Evolutionary conservation across 2,797 vertebrate species (phyloP), one percentile per base, ranked within the genome.

Genomic region (Poeciliopsis turneri): DNA sequence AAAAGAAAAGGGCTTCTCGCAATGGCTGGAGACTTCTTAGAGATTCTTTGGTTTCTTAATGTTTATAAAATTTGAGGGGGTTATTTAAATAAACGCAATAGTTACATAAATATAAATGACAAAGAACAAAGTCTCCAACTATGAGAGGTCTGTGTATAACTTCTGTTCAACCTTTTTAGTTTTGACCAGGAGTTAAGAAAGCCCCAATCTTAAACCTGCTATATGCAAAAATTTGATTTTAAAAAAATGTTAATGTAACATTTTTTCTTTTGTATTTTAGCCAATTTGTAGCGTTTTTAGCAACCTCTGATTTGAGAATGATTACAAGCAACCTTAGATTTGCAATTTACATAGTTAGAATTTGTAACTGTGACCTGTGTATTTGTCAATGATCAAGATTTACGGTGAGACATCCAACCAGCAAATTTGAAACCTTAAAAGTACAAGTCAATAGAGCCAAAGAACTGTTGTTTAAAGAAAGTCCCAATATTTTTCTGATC

Each of bases 21-120:
- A 55, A 81, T 46, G 73, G 74, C 66, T 18, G 1, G 8, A 77
- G 80, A 81, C 72, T 78, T 85, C 77, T 78, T 69, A 80, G 72
- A 64, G 76, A 79, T 84, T 76, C 70, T 76, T 77, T 33, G 20
- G 55, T 78, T 33, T 55, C 28, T 51, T 81, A 51, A 5, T 30
- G 23, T 55, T 25, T 45, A 55, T 55, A 4, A 55, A 12, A 55
- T 12, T 55, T n/a, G 4, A 4, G 0, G 53, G 53, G 53, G 53
- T 13, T n/a, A n/a, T n/a, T 55, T 11, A 55, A 55, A 55, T n/a
- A n/a, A n/a, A 55, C 9, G 0, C 53, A n/a, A 12, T 55, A 1
- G 49, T 53, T 53, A 10, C 20, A 51, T 23, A 57, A 57, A 28
- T 57, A 57, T 57, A 28, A 57, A 57, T 28, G 25, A n/a, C n/a